Evolutionary conservation across 2,888 invertebrate genomes (phyloP), one percentile per base, ranked within the genome.

Genomic region (Diogma glabrata): DNA sequence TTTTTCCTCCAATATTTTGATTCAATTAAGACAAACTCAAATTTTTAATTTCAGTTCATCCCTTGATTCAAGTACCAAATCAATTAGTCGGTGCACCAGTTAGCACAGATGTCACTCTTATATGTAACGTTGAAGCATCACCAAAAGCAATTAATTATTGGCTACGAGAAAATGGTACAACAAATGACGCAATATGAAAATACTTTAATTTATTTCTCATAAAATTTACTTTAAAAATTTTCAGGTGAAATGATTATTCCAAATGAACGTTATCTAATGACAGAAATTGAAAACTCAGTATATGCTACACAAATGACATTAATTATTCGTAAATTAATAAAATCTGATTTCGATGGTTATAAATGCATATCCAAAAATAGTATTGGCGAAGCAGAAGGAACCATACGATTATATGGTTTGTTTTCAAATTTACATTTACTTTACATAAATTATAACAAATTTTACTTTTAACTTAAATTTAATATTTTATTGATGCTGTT

Each of bases 111-210:
- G 89, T 91, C 65, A 85, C 84, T 54, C 77, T 92, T 61, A 85
- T 88, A 68, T 82, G 82, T 65, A 84, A 87, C 67, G 90, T 91
- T 53, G 92, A 92, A 69, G 91, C 92, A 52, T 91, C 90, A 52
- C 91, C 91, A 30, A 90, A 89, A 72, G 88, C 91, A 65, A 91
- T 92, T 75, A 91, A 91, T 78, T 91, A 89, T 72, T 91, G 91
- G 91, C 90, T 87, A 55, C 81, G 88, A 65, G 89, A 88, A 68
- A 85, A 84, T 63, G 89, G 90, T 43, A 22, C 1, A 22, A n/a
- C 12, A 43, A 19, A 12, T 28, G 17, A 19, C 19, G n/a, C 5
- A 3, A 22, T 6, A n/a, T n/a, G n/a, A n/a, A n/a, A n/a, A n/a
- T n/a, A n/a, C n/a, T n/a, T n/a, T n/a, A n/a, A n/a, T n/a, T n/a